These are phyloP conservation scores for Pogonocichla stellata DNA, from an alignment of 2,113 vertebrate genomes.

Conservation along the genomic window DNA sequence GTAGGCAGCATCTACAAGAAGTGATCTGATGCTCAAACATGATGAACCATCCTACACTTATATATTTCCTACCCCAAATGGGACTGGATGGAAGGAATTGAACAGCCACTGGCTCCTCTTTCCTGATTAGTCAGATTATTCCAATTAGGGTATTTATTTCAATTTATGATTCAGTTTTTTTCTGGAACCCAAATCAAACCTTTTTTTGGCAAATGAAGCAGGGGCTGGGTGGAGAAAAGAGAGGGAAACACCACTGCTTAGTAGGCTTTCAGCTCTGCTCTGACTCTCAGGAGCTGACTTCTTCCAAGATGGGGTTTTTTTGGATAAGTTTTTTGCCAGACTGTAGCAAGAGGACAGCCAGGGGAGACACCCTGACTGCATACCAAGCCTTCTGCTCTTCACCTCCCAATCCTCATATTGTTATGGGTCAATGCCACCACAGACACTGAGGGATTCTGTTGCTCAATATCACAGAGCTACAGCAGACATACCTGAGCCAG, in stretches of 20 bases:
- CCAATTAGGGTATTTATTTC: background rate
- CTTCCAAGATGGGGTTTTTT: background rate
- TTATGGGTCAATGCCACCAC: background rate
- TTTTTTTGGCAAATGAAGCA: background rate
- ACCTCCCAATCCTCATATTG: background rate
- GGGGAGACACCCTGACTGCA: background rate
- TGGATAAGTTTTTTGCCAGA: background rate
- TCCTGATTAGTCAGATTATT: background rate
- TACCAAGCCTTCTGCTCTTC: background rate
- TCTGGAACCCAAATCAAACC: background rate
- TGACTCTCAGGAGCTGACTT: background rate
- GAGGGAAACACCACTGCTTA: rapidly evolving
- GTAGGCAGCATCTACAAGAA: background rate
- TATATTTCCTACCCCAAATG: background rate
- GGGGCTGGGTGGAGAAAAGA: background rate
- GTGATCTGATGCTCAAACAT: background rate
- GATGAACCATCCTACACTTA: background rate
- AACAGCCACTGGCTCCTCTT: background rate
- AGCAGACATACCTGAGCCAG: background rate
- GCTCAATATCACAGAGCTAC: background rate
- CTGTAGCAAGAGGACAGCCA: background rate
- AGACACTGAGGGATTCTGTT: background rate
- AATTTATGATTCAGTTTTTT: background rate
- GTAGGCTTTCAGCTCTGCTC: background rate
- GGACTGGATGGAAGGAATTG: background rate